Conservation (phyloP, 2,113 vertebrate genomes). For the Tragelaphus scriptus region DNA sequence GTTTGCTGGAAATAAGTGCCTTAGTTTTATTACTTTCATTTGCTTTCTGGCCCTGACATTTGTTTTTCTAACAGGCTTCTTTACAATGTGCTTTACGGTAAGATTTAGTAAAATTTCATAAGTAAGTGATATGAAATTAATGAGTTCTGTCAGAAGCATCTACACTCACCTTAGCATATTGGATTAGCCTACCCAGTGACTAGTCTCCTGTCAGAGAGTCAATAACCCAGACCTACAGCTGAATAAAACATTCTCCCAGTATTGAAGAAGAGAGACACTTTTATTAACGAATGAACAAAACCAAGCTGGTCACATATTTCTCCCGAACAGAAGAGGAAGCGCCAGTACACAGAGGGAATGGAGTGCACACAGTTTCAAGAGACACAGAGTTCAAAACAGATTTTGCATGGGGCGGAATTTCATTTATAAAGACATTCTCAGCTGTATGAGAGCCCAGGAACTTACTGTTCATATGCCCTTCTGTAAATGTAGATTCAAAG, state of each 20-base stretch:
- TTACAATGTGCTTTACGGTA: not conserved
- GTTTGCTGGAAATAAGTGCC: not conserved
- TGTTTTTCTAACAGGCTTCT: not conserved
- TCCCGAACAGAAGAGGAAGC: not conserved
- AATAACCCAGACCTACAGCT: not conserved
- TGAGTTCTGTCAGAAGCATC: not conserved
- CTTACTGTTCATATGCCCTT: not conserved
- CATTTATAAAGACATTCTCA: not conserved
- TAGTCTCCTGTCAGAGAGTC: not conserved
- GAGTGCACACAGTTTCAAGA: not conserved
- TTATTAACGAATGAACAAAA: not conserved
- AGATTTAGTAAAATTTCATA: not conserved
- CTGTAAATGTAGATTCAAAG: not conserved
- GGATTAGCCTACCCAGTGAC: not conserved
- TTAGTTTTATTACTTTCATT: not conserved
- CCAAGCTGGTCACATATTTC: not conserved
- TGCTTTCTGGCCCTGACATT: not conserved
- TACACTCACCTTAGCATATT: not conserved
- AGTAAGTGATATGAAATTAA: not conserved
- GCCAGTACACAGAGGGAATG: rapidly evolving
- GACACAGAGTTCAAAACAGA: not conserved
- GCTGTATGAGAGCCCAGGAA: not conserved
- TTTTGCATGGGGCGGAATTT: not conserved
- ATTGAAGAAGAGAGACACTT: not conserved
- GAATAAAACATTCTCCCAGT: not conserved